These are phyloP conservation scores for Porites lobata DNA, from an alignment of 92 coral and sea anemone species.

Conservation along the genomic window DNA sequence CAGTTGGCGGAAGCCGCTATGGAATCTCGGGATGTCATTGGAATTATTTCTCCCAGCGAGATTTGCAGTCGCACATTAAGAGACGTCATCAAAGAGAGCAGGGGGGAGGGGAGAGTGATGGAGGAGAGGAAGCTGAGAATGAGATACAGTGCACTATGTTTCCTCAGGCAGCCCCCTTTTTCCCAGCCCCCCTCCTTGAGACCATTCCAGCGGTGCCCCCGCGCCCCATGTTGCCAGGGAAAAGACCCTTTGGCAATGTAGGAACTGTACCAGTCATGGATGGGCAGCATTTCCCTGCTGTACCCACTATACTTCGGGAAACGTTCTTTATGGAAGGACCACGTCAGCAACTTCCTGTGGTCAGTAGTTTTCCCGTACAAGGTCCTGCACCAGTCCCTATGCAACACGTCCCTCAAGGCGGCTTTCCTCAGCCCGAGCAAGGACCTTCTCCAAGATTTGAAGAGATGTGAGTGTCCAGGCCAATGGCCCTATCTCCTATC, in stretches of 20 bases:
- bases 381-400: slow-evolving; percentile 85
- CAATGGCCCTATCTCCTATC: slow-evolving; percentile 81
- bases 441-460: slow-evolving; percentile 89
- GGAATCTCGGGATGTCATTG: slow-evolving; percentile 99
- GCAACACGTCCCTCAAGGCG: slow-evolving; percentile 81
- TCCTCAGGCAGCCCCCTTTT: slow-evolving; percentile 82
- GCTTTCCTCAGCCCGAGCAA: slow-evolving; percentile 87
- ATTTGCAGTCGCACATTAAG: slow-evolving; percentile 98
- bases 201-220: slow-evolving; percentile 83
- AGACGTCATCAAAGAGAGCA: slow-evolving; percentile 98
- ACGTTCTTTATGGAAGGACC: slow-evolving; percentile 88
- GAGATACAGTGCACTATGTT: slow-evolving; percentile 91
- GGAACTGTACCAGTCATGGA: slow-evolving; percentile 74
- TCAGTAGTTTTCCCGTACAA: slow-evolving; percentile 86
- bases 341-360: slow-evolving; percentile 88
- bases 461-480: slow-evolving; percentile 79
- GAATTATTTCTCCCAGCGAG: slow-evolving; percentile 97
- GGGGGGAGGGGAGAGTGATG: slow-evolving; percentile 94
- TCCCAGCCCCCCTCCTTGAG: slow-evolving; percentile 81
- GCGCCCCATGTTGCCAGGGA: slow-evolving; percentile 81
- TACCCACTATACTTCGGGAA: slow-evolving; percentile 82
- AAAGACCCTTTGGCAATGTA: slow-evolving; percentile 81
- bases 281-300: slow-evolving; percentile 77
- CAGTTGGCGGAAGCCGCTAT: slow-evolving; percentile 98
- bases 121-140: slow-evolving; percentile 89